phyloP scores from a whole-genome alignment of 1,140 invertebrate species.

The Uloborus diversus region DNA sequence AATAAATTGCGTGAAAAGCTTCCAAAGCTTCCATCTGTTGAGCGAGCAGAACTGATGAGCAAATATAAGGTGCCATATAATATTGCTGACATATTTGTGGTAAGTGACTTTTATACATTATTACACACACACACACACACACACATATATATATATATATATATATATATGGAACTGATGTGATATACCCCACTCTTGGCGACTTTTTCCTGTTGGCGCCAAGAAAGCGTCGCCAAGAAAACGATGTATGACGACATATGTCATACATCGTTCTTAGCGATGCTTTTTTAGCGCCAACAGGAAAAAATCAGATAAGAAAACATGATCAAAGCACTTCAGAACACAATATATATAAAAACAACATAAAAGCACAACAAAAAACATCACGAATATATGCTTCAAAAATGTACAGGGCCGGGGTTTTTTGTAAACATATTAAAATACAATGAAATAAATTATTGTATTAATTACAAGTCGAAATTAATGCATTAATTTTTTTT shows the following conservation, averaged over 20 bases:
- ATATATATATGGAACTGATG: not conserved
- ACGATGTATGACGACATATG: too few species aligned
- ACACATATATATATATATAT: conserved; percentile 58
- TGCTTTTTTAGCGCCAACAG: too few species aligned
- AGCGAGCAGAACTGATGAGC: conserved; percentile 68
- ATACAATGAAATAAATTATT: too few species aligned
- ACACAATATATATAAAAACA: too few species aligned
- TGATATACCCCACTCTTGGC: not conserved
- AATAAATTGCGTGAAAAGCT: conserved; percentile 68
- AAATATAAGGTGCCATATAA: conserved; percentile 72
- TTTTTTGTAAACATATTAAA: too few species aligned
- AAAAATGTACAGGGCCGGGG: too few species aligned
- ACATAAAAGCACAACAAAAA: too few species aligned
- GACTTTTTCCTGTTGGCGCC: not conserved
- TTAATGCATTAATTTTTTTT: too few species aligned
- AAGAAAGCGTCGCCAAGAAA: not conserved
- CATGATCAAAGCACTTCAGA: too few species aligned
- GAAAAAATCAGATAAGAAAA: too few species aligned
- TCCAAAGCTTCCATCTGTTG: conserved; percentile 72
- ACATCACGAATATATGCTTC: too few species aligned
- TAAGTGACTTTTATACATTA: conserved; percentile 64
- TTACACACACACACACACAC: conserved; percentile 9
- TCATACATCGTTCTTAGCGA: not conserved
- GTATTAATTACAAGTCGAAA: too few species aligned
- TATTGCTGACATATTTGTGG: conserved; percentile 73